Base-by-base conservation (phyloP, 2,797 vertebrate species). In the Falco novaeseelandiae region DNA sequence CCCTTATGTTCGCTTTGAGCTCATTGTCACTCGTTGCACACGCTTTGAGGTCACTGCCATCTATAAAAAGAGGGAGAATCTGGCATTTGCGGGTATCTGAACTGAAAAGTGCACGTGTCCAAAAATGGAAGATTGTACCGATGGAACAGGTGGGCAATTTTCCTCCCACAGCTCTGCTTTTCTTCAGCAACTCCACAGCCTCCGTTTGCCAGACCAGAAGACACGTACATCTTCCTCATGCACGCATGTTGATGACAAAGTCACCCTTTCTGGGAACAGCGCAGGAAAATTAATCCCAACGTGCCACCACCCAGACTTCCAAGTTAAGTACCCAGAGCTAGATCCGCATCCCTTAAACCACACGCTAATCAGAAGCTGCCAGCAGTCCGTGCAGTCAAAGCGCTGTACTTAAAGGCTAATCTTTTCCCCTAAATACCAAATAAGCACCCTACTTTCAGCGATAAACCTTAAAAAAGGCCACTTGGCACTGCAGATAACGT, bases 61-160 rank as follows among this genome's bases (percentile, higher is more conserved):
- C 62, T 42, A 82, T 57, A 36, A 57, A 71, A 42, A 62, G 71
- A 89, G 74, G 85, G 59, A 91, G 93, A 90, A 86, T 77, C 55
- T 92, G 95, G 83, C 38, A 27, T 34, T 84, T 5, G 11, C 3
- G 46, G 62, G 71, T 9, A 92, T 84, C 79, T 48, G 79, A 91
- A 93, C 95, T 77, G 93, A 70, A 90, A 96, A 93, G 94, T 88
- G 83, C 90, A 82, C 66, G 94, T 59, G 82, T 66, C 94, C 94
- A 94, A 96, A 96, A 97, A 97, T 74, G 92, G 95, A 96, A 96
- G 57, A 32, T 3, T 87, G 93, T 87, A 80, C 95, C 57, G 2
- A 90, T 26, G 82, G 95, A 97, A 95, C 96, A 96, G 93, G 96
- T 95, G 95, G 94, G 95, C 91, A 97, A 89, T 46, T 27, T 59